These are phyloP conservation scores for Aegotheles bennettii DNA, from an alignment of 2,113 vertebrate species.

Conservation along the genomic window DNA sequence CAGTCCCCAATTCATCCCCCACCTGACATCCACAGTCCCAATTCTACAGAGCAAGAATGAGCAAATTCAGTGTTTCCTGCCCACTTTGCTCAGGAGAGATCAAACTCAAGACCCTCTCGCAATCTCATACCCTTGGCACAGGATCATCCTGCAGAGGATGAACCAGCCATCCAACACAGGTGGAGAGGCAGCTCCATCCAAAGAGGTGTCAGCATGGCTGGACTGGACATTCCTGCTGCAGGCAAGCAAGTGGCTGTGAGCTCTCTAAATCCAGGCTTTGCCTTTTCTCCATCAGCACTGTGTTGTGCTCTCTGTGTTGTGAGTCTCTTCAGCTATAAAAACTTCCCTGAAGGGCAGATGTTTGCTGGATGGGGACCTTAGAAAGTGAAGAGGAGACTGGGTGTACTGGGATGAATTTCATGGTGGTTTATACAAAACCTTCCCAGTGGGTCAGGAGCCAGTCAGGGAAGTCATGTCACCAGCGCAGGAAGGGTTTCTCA, in stretches of 20 bases:
- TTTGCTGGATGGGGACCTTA: neutral
- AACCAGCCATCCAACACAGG: neutral
- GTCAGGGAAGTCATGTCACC: neutral
- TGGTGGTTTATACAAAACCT: neutral
- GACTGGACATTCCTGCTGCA: neutral
- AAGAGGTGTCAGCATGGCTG: neutral
- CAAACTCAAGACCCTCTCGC: neutral
- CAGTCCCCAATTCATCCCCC: neutral
- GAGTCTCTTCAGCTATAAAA: neutral
- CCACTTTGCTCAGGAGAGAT: neutral
- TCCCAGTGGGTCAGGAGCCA: neutral
- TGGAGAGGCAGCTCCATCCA: neutral
- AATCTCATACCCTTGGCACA: neutral
- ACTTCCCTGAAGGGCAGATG: neutral
- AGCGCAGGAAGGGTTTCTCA: neutral
- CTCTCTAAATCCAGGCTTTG: neutral
- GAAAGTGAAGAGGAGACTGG: neutral
- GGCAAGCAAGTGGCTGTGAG: rapidly evolving
- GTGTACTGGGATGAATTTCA: neutral
- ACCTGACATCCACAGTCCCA: neutral
- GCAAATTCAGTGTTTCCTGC: neutral
- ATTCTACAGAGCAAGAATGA: neutral
- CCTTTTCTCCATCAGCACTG: neutral
- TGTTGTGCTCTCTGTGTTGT: neutral
- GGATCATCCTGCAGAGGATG: neutral